Base-by-base conservation (phyloP, 2,888 invertebrate species). In the Eutolmus rufibarbis region DNA sequence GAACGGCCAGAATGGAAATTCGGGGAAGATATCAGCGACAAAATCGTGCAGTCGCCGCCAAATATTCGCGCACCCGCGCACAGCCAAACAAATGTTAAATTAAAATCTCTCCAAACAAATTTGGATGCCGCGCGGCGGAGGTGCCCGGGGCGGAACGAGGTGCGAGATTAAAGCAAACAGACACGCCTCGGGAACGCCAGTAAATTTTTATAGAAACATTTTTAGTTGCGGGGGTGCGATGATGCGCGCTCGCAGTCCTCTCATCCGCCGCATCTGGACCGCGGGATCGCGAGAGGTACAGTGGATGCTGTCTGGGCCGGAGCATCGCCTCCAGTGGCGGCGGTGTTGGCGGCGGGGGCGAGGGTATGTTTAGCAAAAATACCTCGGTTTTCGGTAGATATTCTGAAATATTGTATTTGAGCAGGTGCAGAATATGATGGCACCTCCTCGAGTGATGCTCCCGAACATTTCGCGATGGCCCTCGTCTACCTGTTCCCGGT, bases 31-130 rank as follows among this genome's bases (percentile, higher is more conserved):
- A 66, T 66, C 66, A 19, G 66, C 66, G 66, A 66, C 66, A 66
- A 66, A 66, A 56, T 19, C 23, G 28, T 66, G 28, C 66, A 66
- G 66, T 66, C 66, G 28, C 66, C 28, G 66, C 66, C 43, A 43
- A 43, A 78, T 78, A 78, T 78, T 78, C 78, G 40, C 78, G 37
- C 78, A 34, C 43, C 78, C 40, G 40, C 78, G 37, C 40, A 40
- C 78, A 78, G 4, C 78, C 34, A 77, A 77, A 77, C 34, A 77
- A 34, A 77, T 34, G 78, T 78, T 78, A 78, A 78, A 78, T 78
- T 78, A 78, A 78, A 78, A 78, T 43, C 46, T 46, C 43, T n/a
- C 78, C 78, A 40, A 78, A 78, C 40, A 78, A 78, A 78, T 43
- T 78, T 78, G 78, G 31, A 37, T 78, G 19, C 19, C 2, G 14